These are phyloP conservation scores for Chelonus formosanus DNA, from an alignment of 2,888 invertebrate species.

Conservation along the genomic window DNA sequence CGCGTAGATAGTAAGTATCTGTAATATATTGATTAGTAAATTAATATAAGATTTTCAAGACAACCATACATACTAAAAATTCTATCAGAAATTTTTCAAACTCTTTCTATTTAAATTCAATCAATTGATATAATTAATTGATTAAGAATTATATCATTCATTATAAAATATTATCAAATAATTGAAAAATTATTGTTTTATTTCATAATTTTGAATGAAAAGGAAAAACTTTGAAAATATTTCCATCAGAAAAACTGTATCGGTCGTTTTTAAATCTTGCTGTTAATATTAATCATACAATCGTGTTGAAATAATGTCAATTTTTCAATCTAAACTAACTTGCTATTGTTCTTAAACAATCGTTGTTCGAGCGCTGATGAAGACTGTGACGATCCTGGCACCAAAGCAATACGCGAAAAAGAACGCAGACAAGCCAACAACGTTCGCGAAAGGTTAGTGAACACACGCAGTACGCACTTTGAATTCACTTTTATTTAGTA, in stretches of 20 bases:
- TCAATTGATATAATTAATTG: conserved; percentile 22
- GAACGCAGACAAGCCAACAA: conserved; percentile 97
- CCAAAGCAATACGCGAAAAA: conserved; percentile 92
- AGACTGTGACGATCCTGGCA: conserved; percentile 82
- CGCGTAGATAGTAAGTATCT: conserved; percentile 80
- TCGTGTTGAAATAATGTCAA: no score
- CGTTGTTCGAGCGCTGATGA: conserved; percentile 87
- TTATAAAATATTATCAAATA: no score
- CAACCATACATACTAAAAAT: conserved; percentile 29
- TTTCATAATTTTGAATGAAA: no score
- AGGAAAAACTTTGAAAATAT: no score
- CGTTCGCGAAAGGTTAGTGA: conserved; percentile 91
- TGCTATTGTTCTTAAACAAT: conserved; percentile 61
- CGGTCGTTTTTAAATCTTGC: no score
- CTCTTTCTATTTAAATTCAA: conserved; percentile 34
- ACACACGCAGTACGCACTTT: conserved; percentile 64
- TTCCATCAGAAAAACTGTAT: no score
- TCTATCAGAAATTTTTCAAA: neutral
- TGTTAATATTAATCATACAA: no score
- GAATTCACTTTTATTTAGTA: no score
- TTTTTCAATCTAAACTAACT: conserved; percentile 53
- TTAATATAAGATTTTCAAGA: conserved; percentile 30
- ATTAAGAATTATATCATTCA: no score
- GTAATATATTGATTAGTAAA: conserved; percentile 1
- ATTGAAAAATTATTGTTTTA: no score